Evolutionary conservation across 2,888 invertebrate species (phyloP).

Genomic region (Stenotaenia linearis): DNA sequence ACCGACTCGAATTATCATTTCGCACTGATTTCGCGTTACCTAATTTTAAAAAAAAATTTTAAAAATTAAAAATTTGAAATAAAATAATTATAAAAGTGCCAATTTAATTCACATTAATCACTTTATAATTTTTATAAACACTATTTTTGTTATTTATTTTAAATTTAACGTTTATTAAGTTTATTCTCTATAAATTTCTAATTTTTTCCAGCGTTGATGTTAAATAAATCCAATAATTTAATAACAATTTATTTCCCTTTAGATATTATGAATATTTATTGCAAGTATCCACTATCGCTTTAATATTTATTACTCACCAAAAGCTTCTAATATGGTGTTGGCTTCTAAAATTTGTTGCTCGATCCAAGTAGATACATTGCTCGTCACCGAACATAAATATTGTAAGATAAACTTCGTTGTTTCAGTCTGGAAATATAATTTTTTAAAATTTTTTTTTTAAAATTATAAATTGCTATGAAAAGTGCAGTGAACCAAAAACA

Average conservation of each 20-base stretch:
- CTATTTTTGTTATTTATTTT: too few relatives aligned
- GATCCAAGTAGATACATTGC: conserved; percentile 82
- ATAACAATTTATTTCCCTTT: too few relatives aligned
- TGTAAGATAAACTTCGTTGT: conserved; percentile 86
- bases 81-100: too few relatives aligned
- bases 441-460: neutral
- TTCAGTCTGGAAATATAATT: conserved; percentile 58
- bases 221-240: too few relatives aligned
- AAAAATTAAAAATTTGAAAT: conserved; percentile 37
- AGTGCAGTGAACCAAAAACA: neutral
- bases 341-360: conserved; percentile 92
- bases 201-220: too few relatives aligned
- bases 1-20: conserved; percentile 87
- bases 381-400: conserved; percentile 82
- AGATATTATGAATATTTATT: too few relatives aligned
- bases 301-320: conserved; percentile 57
- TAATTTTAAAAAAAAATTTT: conserved; percentile 45
- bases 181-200: too few relatives aligned
- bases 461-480: neutral
- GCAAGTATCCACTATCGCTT: neutral
- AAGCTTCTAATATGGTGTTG: conserved; percentile 86
- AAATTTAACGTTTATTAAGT: too few relatives aligned
- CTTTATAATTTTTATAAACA: too few relatives aligned
- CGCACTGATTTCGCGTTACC: conserved; percentile 89
- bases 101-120: too few relatives aligned